Conservation (phyloP, 2,797 vertebrate species). For the Xiphophorus birchmanni region DNA sequence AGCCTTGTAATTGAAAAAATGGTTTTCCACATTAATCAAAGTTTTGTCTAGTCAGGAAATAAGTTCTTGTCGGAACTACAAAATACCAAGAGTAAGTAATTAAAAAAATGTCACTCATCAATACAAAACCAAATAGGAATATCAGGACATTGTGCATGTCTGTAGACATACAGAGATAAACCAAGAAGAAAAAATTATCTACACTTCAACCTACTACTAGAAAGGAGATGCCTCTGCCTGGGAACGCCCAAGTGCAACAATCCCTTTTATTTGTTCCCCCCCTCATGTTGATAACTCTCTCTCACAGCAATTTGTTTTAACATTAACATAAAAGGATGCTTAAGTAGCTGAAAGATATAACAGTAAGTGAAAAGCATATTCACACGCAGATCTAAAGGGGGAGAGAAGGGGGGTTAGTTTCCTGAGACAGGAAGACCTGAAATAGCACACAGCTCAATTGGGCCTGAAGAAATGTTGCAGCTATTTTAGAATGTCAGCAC, state of each 20-base stretch:
- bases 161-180: background rate
- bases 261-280: background rate
- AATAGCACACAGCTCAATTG: slow-evolving; percentile 77
- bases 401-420: slow-evolving; percentile 66
- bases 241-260: background rate
- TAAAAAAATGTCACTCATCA: background rate
- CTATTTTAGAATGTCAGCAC: slow-evolving; percentile 76
- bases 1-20: background rate
- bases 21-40: background rate
- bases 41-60: background rate
- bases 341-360: slow-evolving; percentile 42
- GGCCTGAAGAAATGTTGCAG: slow-evolving; percentile 72
- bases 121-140: background rate
- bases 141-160: background rate
- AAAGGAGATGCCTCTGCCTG: background rate
- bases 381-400: slow-evolving; percentile 53
- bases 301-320: slow-evolving; percentile 1
- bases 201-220: background rate
- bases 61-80: background rate
- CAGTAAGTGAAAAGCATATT: slow-evolving; percentile 53
- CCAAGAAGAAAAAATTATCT: background rate
- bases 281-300: background rate
- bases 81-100: background rate
- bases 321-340: slow-evolving; percentile 12
- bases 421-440: slow-evolving; percentile 84